phyloP scores from a whole-genome alignment of 2,888 invertebrate species.

The Trichogramma evanescens region DNA sequence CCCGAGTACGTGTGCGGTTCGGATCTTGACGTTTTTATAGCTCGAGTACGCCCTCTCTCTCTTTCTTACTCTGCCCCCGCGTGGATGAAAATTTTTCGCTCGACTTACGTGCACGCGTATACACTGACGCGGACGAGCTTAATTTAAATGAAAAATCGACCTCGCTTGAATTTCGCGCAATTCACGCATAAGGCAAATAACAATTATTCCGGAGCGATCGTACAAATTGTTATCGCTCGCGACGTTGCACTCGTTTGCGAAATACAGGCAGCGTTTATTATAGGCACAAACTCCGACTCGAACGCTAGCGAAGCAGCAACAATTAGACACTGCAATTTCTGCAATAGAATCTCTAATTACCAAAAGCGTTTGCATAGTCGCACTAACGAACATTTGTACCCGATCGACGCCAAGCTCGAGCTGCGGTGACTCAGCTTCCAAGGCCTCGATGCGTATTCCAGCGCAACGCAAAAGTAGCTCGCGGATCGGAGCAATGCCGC shows the following conservation, averaged over 20 bases:
- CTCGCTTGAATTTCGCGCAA: too few relatives aligned
- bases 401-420: not conserved
- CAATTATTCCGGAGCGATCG: too few relatives aligned
- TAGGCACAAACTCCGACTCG: too few relatives aligned
- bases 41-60: slow-evolving; percentile 7
- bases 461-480: too few relatives aligned
- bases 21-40: slow-evolving; percentile 4
- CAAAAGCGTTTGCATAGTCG: not conserved
- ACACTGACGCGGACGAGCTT: too few relatives aligned
- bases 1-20: not conserved
- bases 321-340: not conserved
- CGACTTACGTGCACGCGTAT: not conserved
- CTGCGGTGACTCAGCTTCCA: not conserved
- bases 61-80: not conserved
- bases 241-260: too few relatives aligned
- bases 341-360: slow-evolving; percentile 10
- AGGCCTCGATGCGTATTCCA: too few relatives aligned
- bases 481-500: too few relatives aligned
- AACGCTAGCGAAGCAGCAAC: not conserved
- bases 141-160: too few relatives aligned
- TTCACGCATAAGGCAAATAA: too few relatives aligned
- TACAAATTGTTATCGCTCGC: too few relatives aligned
- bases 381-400: not conserved
- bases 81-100: not conserved
- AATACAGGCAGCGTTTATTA: too few relatives aligned